Conservation (phyloP, 2,113 vertebrate species). For the Cricetomys ansorgei region DNA sequence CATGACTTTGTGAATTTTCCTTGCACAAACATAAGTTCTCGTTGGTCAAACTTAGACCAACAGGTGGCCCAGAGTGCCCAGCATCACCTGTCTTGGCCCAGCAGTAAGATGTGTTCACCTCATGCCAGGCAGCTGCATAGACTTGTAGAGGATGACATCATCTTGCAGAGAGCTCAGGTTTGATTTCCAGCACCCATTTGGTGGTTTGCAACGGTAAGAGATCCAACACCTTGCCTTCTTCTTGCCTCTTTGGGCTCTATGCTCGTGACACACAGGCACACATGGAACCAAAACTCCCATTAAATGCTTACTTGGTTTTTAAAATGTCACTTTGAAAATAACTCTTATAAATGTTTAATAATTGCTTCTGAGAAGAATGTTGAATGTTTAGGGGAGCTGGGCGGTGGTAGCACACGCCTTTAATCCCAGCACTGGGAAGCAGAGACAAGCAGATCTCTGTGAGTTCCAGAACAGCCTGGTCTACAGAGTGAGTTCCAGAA, state of each 20-base stretch:
- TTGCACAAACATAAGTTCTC: not conserved
- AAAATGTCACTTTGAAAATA: slow-evolving; percentile 55
- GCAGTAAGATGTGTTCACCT: not conserved
- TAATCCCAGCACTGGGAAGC: too few species aligned
- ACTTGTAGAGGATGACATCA: not conserved
- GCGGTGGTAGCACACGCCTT: too few species aligned
- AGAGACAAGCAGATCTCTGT: too few species aligned
- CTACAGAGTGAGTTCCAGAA: too few species aligned
- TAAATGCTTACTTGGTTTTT: slow-evolving; percentile 54
- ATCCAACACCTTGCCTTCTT: not conserved
- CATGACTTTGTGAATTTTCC: slow-evolving; percentile 10
- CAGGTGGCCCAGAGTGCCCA: not conserved
- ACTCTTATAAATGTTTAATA: slow-evolving; percentile 38
- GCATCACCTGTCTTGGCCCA: not conserved
- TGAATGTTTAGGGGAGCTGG: too few species aligned
- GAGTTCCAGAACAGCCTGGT: too few species aligned
- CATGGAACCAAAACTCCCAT: not conserved
- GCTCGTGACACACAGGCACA: not conserved
- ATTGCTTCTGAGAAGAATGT: slow-evolving; percentile 23
- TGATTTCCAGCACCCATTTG: not conserved
- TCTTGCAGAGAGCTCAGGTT: not conserved
- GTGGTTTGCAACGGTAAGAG: too few species aligned
- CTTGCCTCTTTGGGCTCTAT: not conserved
- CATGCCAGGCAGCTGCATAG: rapidly evolving
- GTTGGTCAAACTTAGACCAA: not conserved